These are phyloP conservation scores for Hemithea aestivaria DNA, from an alignment of 2,888 invertebrate species.

Conservation along the genomic window DNA sequence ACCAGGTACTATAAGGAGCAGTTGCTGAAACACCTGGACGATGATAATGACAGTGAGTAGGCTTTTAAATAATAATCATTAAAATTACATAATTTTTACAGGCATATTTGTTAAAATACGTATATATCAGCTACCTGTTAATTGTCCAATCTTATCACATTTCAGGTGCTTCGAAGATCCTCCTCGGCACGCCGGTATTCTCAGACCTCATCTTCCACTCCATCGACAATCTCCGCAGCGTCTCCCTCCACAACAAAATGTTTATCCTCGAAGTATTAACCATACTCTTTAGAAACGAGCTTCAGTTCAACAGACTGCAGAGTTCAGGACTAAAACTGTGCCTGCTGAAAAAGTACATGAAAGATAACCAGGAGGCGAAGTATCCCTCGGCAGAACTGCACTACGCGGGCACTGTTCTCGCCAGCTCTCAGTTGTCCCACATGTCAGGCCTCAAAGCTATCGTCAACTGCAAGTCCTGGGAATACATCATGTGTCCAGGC, in stretches of 20 bases:
- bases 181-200: slow-evolving; percentile 38
- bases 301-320: slow-evolving; percentile 40
- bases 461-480: slow-evolving; percentile 32
- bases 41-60: slow-evolving; percentile 17
- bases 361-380: slow-evolving; percentile 19
- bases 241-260: slow-evolving; percentile 31
- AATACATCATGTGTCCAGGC: slow-evolving; percentile 21
- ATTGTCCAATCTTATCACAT: slow-evolving; percentile 12
- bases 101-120: too few relatives aligned
- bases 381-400: slow-evolving; percentile 23
- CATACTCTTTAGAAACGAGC: slow-evolving; percentile 37
- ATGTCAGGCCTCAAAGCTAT: slow-evolving; percentile 33
- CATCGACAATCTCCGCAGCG: slow-evolving; percentile 27
- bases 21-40: slow-evolving; percentile 33
- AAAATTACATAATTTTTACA: too few relatives aligned
- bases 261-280: slow-evolving; percentile 36
- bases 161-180: slow-evolving; percentile 35
- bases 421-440: slow-evolving; percentile 30
- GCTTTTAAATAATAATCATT: too few relatives aligned
- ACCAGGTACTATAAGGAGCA: slow-evolving; percentile 32
- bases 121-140: too few relatives aligned
- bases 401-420: slow-evolving; percentile 29
- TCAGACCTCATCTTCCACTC: slow-evolving; percentile 37
- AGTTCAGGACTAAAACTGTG: slow-evolving; percentile 27
- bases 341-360: slow-evolving; percentile 20